Percentiles rank a stretch among this genome's conserved stretches.
These are phyloP conservation scores for Sprattus sprattus DNA, from an alignment of 2,113 vertebrate species.

Conservation along the genomic window DNA sequence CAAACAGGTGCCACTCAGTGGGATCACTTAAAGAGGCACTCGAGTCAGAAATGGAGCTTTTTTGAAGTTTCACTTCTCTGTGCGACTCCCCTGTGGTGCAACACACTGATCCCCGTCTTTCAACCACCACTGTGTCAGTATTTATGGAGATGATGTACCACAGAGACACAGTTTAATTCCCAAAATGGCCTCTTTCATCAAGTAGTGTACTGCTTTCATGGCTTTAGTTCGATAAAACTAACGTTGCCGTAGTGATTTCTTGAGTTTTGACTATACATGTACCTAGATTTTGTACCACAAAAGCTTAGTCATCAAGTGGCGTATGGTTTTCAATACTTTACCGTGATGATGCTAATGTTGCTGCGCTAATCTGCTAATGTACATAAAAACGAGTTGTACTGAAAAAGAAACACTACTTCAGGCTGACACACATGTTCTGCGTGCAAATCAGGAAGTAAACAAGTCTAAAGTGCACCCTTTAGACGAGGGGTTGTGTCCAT, in stretches of 20 bases:
- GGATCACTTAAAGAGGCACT: neutral
- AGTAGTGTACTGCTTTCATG: neutral
- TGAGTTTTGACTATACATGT: no score
- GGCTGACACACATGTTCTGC: neutral
- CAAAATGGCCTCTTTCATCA: neutral
- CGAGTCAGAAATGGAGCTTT: neutral
- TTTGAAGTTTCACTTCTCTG: neutral
- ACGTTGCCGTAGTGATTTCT: no score
- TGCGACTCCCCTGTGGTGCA: neutral
- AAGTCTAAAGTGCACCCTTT: neutral
- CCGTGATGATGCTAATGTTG: neutral
- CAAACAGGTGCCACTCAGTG: neutral
- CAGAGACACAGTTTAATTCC: neutral
- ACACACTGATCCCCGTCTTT: neutral
- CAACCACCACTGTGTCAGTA: neutral
- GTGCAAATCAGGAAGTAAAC: neutral
- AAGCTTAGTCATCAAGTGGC: no score
- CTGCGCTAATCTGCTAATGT: neutral
- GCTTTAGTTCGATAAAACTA: no score
- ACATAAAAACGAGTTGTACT: no score
- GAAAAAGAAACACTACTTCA: neutral
- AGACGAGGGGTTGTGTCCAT: neutral
- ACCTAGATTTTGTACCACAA: no score
- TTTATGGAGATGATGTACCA: neutral
- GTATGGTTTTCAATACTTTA: no score